Conservation (phyloP, 2,113 vertebrate species). For the Edolisoma coerulescens region DNA sequence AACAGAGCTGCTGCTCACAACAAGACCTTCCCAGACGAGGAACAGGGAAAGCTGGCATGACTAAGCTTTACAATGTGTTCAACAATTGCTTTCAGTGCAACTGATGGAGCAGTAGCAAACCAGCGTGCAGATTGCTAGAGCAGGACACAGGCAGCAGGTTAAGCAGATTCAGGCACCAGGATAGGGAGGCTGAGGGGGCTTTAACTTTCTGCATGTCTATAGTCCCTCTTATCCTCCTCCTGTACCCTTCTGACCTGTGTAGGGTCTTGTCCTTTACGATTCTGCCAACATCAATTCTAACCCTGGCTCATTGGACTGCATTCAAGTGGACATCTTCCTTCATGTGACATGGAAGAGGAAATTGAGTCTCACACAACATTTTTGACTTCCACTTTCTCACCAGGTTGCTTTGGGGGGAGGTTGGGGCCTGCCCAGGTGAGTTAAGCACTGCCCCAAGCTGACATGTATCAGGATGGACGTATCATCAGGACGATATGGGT, state of each 20-base stretch:
- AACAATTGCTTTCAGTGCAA: background rate
- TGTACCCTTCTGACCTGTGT: accelerated
- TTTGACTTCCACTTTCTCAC: constrained; percentile 2
- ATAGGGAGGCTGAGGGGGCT: background rate
- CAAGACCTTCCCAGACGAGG: background rate
- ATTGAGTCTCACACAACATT: background rate
- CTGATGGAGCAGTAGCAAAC: background rate
- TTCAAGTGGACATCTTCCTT: background rate
- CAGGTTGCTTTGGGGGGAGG: background rate
- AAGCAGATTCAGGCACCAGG: background rate
- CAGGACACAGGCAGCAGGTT: background rate
- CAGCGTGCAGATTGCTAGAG: background rate
- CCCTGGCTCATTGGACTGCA: background rate
- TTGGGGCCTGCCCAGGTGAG: constrained; percentile 34
- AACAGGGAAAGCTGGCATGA: background rate
- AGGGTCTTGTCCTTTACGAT: background rate
- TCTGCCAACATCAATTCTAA: background rate
- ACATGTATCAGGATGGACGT: background rate
- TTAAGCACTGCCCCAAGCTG: background rate
- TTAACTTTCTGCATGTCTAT: background rate
- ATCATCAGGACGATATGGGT: background rate
- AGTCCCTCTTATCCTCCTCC: background rate
- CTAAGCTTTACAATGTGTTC: background rate
- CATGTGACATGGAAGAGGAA: background rate
- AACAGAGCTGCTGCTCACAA: background rate